A percentile compares a stretch with the other conserved stretches of the same genome.
Evolutionary conservation across 2,113 vertebrate genomes (phyloP).

Genomic region (Odocoileus hemionus): DNA sequence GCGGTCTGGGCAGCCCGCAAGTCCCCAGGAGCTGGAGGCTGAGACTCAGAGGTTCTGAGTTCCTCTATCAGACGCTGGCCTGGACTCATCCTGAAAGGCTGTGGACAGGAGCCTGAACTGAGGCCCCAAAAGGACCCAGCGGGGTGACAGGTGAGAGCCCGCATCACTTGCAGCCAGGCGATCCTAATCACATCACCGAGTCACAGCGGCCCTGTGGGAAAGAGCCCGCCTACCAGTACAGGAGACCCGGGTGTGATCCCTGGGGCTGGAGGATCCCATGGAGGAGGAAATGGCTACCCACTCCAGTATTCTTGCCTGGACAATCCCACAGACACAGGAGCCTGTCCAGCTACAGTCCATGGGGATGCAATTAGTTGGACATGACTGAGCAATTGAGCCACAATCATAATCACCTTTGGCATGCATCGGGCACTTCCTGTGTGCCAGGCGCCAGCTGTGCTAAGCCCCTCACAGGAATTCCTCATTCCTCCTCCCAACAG

Average conservation of each 20-base stretch:
- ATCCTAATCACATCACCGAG: fast-evolving
- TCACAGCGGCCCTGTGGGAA: background rate
- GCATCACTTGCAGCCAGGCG: background rate
- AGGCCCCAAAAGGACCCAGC: background rate
- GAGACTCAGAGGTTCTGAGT: background rate
- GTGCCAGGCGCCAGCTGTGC: fast-evolving
- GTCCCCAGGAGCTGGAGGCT: background rate
- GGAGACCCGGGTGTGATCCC: background rate
- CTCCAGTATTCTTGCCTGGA: background rate
- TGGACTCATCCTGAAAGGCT: background rate
- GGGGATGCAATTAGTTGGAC: background rate
- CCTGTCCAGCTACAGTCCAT: background rate
- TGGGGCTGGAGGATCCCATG: background rate
- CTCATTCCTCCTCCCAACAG: background rate
- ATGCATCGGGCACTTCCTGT: fast-evolving
- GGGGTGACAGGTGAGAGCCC: no score
- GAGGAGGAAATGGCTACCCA: background rate
- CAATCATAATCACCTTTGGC: fast-evolving
- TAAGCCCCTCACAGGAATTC: background rate
- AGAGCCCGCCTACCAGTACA: background rate
- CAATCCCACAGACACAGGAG: background rate
- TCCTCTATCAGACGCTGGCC: background rate
- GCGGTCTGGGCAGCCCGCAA: background rate
- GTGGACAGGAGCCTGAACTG: background rate
- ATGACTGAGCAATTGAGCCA: fast-evolving